These are phyloP conservation scores for Antheraea mylitta DNA, from an alignment of 1,140 invertebrate species.

Conservation along the genomic window DNA sequence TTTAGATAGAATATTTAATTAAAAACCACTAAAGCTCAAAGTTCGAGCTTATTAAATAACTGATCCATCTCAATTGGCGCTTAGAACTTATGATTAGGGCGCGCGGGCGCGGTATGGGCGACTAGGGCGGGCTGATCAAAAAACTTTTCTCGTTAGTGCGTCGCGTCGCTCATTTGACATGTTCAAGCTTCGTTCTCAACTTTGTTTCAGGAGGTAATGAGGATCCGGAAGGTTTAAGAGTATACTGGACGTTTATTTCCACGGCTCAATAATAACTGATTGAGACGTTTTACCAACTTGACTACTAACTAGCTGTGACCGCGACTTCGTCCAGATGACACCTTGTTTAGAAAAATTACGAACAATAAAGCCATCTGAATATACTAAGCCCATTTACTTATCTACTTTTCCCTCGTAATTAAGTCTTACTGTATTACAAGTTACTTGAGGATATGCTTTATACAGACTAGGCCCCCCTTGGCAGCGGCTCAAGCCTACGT, in stretches of 20 bases:
- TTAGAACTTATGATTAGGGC: constrained; percentile 37
- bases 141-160: constrained; percentile 40
- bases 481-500: too few relatives aligned
- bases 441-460: too few relatives aligned
- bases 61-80: constrained; percentile 23
- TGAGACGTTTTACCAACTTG: background rate
- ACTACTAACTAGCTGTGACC: too few relatives aligned
- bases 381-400: too few relatives aligned
- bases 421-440: too few relatives aligned
- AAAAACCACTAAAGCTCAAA: background rate
- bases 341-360: too few relatives aligned
- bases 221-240: background rate
- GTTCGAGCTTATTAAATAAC: constrained; percentile 5
- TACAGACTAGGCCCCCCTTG: too few relatives aligned
- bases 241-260: background rate
- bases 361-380: too few relatives aligned
- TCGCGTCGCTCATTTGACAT: constrained; percentile 34
- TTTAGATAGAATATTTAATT: background rate
- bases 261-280: background rate
- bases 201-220: background rate
- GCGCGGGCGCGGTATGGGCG: background rate
- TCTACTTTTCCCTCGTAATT: too few relatives aligned
- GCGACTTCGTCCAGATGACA: too few relatives aligned
- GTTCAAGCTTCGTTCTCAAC: constrained; percentile 9
- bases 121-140: constrained; percentile 26